phyloP scores from a whole-genome alignment of 2,888 invertebrate genomes.

The Bombylius major region DNA sequence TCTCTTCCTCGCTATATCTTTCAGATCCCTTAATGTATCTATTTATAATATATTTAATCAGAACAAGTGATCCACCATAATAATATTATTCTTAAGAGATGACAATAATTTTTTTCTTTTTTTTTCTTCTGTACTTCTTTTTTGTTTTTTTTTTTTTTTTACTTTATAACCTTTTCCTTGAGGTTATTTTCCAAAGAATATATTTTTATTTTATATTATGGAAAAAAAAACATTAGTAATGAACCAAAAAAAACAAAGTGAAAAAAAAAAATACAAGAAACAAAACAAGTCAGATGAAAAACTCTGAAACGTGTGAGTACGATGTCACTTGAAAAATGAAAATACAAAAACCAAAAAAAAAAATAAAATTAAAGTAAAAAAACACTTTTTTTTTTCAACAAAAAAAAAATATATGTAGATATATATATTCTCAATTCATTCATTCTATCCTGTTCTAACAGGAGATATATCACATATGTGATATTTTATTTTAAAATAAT shows the following conservation, averaged over 20 bases:
- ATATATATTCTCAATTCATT: too few species aligned
- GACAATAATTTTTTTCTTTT: not conserved
- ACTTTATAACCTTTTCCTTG: not conserved
- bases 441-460: conserved; percentile 8
- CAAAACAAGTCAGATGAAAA: not conserved
- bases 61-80: conserved; percentile 5
- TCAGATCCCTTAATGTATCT: not conserved
- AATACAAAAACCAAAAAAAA: too few species aligned
- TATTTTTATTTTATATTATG: not conserved
- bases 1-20: too few species aligned
- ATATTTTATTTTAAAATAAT: not conserved
- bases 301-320: not conserved
- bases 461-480: conserved; percentile 4
- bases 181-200: not conserved
- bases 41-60: conserved; percentile 5
- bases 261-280: not conserved
- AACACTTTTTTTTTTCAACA: too few species aligned
- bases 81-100: conserved; percentile 2
- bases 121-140: too few species aligned
- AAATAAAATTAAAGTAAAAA: too few species aligned
- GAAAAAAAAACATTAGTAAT: not conserved
- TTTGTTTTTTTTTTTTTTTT: not conserved
- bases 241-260: not conserved
- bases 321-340: conserved; percentile 3
- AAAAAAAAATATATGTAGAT: not conserved